A percentile compares a stretch with the other conserved stretches of the same genome.
These are phyloP conservation scores for Bombylius major DNA, from an alignment of 2,888 invertebrate species.

Conservation along the genomic window DNA sequence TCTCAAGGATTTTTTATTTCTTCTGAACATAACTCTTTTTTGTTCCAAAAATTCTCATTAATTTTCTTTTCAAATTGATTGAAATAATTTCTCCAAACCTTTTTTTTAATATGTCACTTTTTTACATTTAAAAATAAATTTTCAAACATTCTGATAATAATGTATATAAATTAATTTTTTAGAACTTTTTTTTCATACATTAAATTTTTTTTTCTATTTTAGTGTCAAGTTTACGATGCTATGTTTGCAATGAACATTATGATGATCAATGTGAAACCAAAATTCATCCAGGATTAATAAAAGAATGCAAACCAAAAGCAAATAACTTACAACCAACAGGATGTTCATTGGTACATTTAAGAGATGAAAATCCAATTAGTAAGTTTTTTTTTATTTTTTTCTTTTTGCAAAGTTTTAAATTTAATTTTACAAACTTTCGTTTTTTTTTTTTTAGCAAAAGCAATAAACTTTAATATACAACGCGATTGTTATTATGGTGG, in stretches of 20 bases:
- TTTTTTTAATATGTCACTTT: too few relatives aligned
- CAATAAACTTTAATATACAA: background rate
- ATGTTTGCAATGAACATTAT: background rate
- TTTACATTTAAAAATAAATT: too few relatives aligned
- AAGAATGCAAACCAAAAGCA: background rate
- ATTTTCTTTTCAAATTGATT: too few relatives aligned
- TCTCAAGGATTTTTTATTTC: too few relatives aligned
- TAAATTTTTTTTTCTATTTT: background rate
- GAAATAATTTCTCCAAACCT: too few relatives aligned
- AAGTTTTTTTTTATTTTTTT: background rate
- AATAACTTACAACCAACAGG: background rate
- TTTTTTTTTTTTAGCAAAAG: background rate
- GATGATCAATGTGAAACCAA: background rate
- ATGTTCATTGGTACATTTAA: background rate
- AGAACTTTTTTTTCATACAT: background rate
- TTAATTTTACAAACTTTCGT: background rate
- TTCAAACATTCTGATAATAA: too few relatives aligned
- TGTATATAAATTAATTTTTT: too few relatives aligned
- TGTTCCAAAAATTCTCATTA: too few relatives aligned
- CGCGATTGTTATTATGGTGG: background rate
- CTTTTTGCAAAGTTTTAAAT: background rate
- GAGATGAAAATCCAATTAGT: background rate
- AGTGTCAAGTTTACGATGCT: background rate
- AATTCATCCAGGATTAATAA: background rate
- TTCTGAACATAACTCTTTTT: too few relatives aligned